Base-by-base conservation (phyloP, 2,888 invertebrate genomes). In the Oscheius onirici region DNA sequence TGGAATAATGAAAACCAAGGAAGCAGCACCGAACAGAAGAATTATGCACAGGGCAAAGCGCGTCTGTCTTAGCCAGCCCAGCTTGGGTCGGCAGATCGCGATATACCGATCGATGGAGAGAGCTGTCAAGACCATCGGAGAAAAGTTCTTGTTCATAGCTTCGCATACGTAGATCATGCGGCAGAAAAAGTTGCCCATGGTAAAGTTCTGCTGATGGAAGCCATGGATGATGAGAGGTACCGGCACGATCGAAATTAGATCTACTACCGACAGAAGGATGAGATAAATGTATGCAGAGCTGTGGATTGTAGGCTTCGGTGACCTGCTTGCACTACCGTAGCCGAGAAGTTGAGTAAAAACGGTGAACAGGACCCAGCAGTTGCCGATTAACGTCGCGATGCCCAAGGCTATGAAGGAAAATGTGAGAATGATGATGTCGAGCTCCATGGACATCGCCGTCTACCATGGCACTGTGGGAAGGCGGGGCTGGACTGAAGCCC, bases 271-370 rank as follows among this genome's bases (percentile, higher is more conserved):
- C 8, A 86, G 78, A 10, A 83, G 58, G n/a, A 86, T 65, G 1
- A 86, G 76, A 55, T 86, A 86, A 69, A 86, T 79, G 75, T 79
- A 85, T 11, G 86, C 85, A 3, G 86, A 86, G 10, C 76, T 74
- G 57, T 86, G 86, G 3, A 85, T 75, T 13, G 78, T 76, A 8
- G 82, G 71, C 57, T 78, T 79, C 51, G 73, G 72, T 1, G 75
- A 67, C 11, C 78, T 44, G 10, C 55, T 72, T 17, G 61, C 17
- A 51, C 20, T 40, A 6, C 75, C 69, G 26, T 81, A 82, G 43
- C 80, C 79, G 20, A 80, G 65, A 20, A 85, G 69, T 20, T 85
- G 85, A 34, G 74, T 68, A 28, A 75, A 74, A 3, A 85, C 84
- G 8, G 83, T 86, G 55, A 77, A 74, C 69, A 86, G 76, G 15